phyloP scores from a whole-genome alignment of 2,888 invertebrate species.

The Ashinkailepas kermadecensis region DNA sequence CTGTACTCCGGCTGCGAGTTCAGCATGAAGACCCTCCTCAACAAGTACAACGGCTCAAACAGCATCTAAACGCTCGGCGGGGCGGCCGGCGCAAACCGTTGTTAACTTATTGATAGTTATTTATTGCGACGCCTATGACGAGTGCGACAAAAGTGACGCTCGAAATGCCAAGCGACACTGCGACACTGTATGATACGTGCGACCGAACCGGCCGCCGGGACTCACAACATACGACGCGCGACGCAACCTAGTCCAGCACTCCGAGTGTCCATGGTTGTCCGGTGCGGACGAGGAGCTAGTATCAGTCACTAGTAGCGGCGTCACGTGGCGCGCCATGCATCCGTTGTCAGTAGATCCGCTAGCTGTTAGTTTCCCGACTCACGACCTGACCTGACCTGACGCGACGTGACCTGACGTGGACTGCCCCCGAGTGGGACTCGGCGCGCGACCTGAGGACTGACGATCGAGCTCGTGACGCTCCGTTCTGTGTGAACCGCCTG shows the following conservation, averaged over 20 bases:
- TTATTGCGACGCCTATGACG: neutral
- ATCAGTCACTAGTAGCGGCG: neutral
- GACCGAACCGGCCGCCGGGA: neutral
- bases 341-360: slow-evolving; percentile 9
- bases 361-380: neutral
- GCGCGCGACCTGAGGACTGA: neutral
- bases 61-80: neutral
- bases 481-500: too few species aligned
- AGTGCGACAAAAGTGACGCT: neutral
- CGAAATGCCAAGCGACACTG: neutral
- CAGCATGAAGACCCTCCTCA: slow-evolving; percentile 33
- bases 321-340: slow-evolving; percentile 1
- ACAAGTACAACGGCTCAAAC: slow-evolving; percentile 29
- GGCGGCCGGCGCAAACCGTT: neutral
- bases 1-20: slow-evolving; percentile 32
- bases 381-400: neutral
- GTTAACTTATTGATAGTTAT: slow-evolving; percentile 22
- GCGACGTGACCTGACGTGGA: neutral
- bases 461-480: too few species aligned
- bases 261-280: neutral
- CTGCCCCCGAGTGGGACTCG: neutral
- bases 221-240: neutral
- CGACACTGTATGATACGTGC: neutral
- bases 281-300: neutral
- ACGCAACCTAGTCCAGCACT: slow-evolving; percentile 19